These are phyloP conservation scores for Eulithis prunata DNA, from an alignment of 2,888 invertebrate genomes.

Conservation along the genomic window DNA sequence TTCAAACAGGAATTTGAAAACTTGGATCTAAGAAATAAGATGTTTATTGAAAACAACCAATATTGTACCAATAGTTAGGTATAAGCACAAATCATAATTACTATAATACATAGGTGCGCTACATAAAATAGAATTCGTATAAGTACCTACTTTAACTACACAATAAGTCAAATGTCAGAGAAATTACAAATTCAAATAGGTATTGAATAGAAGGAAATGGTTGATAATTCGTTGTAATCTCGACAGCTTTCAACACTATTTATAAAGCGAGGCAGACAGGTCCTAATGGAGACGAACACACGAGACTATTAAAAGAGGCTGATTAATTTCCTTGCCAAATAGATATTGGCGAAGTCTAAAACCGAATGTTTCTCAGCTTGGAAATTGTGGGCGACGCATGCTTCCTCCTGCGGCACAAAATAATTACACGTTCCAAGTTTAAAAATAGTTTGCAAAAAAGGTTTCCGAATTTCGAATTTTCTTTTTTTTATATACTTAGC, in stretches of 20 bases:
- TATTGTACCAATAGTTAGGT: no score
- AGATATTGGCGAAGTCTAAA: conserved; percentile 18
- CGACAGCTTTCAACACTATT: conserved; percentile 8
- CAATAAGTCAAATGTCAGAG: conserved; percentile 53
- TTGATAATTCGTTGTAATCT: conserved; percentile 21
- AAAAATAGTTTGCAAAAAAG: background rate
- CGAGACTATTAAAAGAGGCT: conserved; percentile 7
- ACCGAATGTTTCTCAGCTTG: background rate
- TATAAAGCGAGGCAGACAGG: conserved; percentile 7
- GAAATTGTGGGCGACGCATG: background rate
- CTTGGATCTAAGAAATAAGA: no score
- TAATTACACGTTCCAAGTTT: background rate
- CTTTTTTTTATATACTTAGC: background rate
- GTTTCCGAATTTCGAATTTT: background rate
- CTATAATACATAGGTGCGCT: no score
- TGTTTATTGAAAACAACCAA: no score
- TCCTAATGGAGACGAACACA: conserved; percentile 8
- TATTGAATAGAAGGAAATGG: conserved; percentile 34
- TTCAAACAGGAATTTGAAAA: no score
- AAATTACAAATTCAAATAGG: conserved; percentile 50
- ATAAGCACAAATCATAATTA: no score
- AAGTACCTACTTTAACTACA: background rate
- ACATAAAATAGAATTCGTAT: background rate
- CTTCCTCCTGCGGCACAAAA: background rate
- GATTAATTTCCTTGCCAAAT: conserved; percentile 15